phyloP scores from a whole-genome alignment of 2,888 invertebrate genomes.

The Acanthoscelides obtectus region DNA sequence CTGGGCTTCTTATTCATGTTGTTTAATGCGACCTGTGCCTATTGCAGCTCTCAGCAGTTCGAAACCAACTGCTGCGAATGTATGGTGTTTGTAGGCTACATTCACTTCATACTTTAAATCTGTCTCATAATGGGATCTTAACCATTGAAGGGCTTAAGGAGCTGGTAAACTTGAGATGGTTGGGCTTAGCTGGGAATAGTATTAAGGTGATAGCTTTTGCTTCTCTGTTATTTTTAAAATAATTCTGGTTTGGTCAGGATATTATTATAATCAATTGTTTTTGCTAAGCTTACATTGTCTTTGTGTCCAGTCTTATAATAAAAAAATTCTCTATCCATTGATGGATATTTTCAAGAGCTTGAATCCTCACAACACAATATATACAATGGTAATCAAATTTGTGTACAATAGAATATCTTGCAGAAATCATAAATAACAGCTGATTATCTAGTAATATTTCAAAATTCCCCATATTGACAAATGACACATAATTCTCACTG shows the following conservation, averaged over 20 bases:
- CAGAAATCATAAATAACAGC: too few relatives aligned
- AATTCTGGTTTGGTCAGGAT: neutral
- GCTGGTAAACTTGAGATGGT: conserved; percentile 70
- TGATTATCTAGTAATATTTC: too few relatives aligned
- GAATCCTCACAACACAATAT: too few relatives aligned
- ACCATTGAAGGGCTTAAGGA: conserved; percentile 88
- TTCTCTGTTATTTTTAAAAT: conserved; percentile 7
- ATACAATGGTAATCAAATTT: too few relatives aligned
- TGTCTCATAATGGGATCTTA: conserved; percentile 83
- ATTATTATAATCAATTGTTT: neutral
- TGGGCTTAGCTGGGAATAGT: conserved; percentile 84
- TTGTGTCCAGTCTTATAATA: too few relatives aligned
- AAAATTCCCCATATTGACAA: too few relatives aligned
- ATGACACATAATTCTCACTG: too few relatives aligned
- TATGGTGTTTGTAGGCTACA: conserved; percentile 78
- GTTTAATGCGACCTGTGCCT: conserved; percentile 11
- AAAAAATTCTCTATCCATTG: too few relatives aligned
- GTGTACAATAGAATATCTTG: too few relatives aligned
- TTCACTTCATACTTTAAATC: conserved; percentile 73
- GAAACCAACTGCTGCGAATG: conserved; percentile 84
- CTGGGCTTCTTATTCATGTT: conserved; percentile 1
- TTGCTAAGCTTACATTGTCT: neutral
- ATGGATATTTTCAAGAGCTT: too few relatives aligned
- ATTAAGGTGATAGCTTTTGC: conserved; percentile 60
- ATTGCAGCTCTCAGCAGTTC: conserved; percentile 75